Percentiles rank a stretch among this genome's conserved stretches.
These are phyloP conservation scores for Bombus soroeensis DNA, from an alignment of 1,140 invertebrate species.

Conservation along the genomic window DNA sequence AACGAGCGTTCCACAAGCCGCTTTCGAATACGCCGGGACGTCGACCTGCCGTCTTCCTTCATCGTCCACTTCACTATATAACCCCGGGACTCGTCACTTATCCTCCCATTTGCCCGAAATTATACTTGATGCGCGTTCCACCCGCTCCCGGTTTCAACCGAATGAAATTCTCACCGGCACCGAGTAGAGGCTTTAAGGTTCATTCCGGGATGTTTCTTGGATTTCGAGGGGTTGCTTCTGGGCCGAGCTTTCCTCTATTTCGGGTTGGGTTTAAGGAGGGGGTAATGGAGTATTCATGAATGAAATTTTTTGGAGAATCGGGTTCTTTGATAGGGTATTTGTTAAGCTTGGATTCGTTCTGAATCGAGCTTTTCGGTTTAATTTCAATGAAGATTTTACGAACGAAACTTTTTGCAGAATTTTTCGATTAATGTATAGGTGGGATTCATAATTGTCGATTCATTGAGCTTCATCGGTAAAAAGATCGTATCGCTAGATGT, in stretches of 20 bases:
- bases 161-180: not conserved
- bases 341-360: too few species aligned
- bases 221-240: not conserved
- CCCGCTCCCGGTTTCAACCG: not conserved
- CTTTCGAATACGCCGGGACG: slow-evolving; percentile 56
- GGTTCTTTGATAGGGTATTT: too few species aligned
- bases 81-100: slow-evolving; percentile 50
- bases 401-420: too few species aligned
- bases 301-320: too few species aligned
- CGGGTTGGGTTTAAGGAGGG: not conserved
- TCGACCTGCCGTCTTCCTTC: slow-evolving; percentile 41
- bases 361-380: too few species aligned
- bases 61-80: slow-evolving; percentile 18
- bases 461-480: too few species aligned
- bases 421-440: too few species aligned
- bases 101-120: slow-evolving; percentile 48
- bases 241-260: not conserved
- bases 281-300: too few species aligned
- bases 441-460: too few species aligned
- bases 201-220: not conserved
- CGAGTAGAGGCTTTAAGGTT: not conserved
- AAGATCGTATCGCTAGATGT: too few species aligned
- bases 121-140: slow-evolving; percentile 25
- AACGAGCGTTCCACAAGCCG: slow-evolving; percentile 49
- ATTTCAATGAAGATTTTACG: too few species aligned